phyloP scores from a whole-genome alignment of 2,888 invertebrate genomes.

The Andrena flavipes region DNA sequence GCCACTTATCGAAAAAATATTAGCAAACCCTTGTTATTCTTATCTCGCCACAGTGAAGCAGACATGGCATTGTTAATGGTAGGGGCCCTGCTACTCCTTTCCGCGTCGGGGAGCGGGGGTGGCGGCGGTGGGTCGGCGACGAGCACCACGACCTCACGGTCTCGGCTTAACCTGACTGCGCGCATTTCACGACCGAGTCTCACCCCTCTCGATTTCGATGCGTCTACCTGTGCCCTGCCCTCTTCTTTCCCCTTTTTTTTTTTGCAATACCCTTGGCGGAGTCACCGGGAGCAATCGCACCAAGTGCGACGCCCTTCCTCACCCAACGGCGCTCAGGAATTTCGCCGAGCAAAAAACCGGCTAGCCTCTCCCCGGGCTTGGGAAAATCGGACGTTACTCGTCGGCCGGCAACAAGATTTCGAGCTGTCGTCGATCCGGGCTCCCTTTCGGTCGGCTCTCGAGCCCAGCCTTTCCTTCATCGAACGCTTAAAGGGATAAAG shows the following conservation, averaged over 20 bases:
- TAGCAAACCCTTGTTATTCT: conserved; percentile 3
- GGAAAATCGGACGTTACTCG: conserved; percentile 34
- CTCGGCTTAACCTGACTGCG: conserved; percentile 8
- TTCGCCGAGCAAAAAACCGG: conserved; percentile 32
- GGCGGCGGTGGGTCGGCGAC: conserved; percentile 29
- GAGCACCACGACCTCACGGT: conserved; percentile 38
- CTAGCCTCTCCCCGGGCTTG: conserved; percentile 27
- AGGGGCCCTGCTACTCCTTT: conserved; percentile 21
- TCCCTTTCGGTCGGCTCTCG: neutral
- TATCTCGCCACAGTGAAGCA: conserved; percentile 1
- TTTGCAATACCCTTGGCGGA: conserved; percentile 34
- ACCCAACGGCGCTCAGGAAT: conserved; percentile 10
- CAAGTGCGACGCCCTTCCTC: neutral
- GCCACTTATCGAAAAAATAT: conserved; percentile 37
- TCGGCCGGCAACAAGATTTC: conserved; percentile 45
- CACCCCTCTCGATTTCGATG: conserved; percentile 59
- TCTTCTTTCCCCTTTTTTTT: conserved; percentile 11
- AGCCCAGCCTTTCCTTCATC: no score
- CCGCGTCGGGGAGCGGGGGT: conserved; percentile 23
- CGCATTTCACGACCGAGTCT: conserved; percentile 33
- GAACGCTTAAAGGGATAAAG: no score
- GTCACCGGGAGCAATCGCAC: conserved; percentile 29
- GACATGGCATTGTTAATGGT: no score
- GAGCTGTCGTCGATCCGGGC: neutral
- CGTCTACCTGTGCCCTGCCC: conserved; percentile 52